Conservation (phyloP, 2,113 vertebrate genomes). For the Crypturellus undulatus region DNA sequence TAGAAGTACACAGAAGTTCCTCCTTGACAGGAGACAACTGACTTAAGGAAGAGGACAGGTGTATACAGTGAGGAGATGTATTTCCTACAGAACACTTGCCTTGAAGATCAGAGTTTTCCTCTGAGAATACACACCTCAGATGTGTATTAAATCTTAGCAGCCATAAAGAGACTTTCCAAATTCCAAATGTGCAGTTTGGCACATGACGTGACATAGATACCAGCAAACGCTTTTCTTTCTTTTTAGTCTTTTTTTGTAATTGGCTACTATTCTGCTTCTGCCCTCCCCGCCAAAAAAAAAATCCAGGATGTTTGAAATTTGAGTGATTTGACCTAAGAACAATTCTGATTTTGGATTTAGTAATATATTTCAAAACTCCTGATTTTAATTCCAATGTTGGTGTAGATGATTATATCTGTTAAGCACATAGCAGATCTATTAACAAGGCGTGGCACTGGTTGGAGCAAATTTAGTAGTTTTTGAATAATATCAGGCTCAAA, state of each 20-base stretch:
- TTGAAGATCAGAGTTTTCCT: constrained; percentile 3
- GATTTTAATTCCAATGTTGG: neutral
- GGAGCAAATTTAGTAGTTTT: neutral
- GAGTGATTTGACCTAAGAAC: neutral
- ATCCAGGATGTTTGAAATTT: neutral
- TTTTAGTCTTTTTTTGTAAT: neutral
- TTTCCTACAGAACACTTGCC: neutral
- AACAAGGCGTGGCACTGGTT: neutral
- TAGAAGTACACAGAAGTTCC: neutral
- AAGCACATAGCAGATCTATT: neutral
- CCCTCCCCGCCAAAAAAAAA: neutral
- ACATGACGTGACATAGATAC: neutral
- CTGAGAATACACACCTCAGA: neutral
- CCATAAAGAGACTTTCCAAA: constrained; percentile 37
- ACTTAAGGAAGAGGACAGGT: neutral
- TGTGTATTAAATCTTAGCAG: neutral
- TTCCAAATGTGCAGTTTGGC: constrained; percentile 34
- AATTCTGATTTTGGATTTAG: neutral
- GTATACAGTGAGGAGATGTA: neutral
- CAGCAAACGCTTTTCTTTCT: neutral
- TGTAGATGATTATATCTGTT: neutral
- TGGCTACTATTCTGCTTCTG: neutral
- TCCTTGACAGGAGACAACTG: neutral
- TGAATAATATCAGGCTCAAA: neutral
- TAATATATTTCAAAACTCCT: neutral